A percentile compares a stretch with the other conserved stretches of the same genome.
phyloP scores from a whole-genome alignment of 2,888 invertebrate species.

The Cryptophagus acutangulus region DNA sequence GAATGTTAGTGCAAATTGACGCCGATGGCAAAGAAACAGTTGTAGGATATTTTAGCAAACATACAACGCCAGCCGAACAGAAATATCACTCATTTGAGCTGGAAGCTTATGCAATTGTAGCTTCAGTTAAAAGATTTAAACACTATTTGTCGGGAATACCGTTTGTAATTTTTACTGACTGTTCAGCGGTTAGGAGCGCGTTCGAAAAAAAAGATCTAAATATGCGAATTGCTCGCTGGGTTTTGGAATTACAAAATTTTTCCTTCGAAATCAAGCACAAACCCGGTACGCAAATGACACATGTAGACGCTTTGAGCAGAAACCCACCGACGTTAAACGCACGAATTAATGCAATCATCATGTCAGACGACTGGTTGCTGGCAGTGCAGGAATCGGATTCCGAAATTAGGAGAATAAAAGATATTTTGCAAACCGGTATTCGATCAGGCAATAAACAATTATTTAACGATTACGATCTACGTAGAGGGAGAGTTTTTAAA shows the following conservation, averaged over 20 bases:
- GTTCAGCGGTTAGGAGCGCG: constrained; percentile 14
- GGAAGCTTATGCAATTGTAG: constrained; percentile 36
- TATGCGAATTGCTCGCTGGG: constrained; percentile 16
- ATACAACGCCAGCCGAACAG: constrained; percentile 28
- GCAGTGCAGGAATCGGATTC: too few species aligned
- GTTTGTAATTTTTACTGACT: constrained; percentile 34
- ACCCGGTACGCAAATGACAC: constrained; percentile 10
- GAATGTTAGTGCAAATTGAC: constrained; percentile 16
- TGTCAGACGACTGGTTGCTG: too few species aligned
- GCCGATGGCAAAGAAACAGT: constrained; percentile 10
- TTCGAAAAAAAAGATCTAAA: constrained; percentile 18
- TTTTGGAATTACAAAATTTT: constrained; percentile 14
- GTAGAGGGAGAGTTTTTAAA: too few species aligned
- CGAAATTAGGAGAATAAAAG: too few species aligned
- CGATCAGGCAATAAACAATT: too few species aligned
- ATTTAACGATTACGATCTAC: too few species aligned
- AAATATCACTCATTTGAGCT: constrained; percentile 33
- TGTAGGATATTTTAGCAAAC: constrained; percentile 30
- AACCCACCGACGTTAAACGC: too few species aligned
- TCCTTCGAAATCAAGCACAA: constrained; percentile 14
- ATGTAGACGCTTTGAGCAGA: constrained; percentile 19
- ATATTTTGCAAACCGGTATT: too few species aligned
- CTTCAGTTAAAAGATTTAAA: constrained; percentile 27
- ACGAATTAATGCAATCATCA: too few species aligned
- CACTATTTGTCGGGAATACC: constrained; percentile 26